Evolutionary conservation across 2,113 vertebrate species (phyloP), one percentile per base, ranked within the genome.

Genomic region (Hystrix cristata): DNA sequence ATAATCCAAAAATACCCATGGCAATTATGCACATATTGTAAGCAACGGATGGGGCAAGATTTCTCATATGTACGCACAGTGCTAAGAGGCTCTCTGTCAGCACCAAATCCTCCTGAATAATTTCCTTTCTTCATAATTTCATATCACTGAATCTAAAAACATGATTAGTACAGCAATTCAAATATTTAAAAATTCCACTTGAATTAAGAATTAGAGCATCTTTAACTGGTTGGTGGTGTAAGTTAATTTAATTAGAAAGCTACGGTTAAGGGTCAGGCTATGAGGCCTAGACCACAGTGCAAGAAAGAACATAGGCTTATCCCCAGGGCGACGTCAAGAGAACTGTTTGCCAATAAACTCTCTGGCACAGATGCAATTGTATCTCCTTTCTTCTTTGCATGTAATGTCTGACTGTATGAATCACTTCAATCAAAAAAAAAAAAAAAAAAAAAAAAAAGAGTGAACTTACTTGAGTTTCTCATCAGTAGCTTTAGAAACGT

Each of bases 21-120:
- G 84, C 55, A 97, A 92, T 95, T 97, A 95, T 48, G 74, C 23
- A 92, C 71, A 95, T 79, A 89, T 31, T 87, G 55, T 86, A 95
- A 90, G 80, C 53, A 88, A 59, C 23, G 59, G 18, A 8, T 57
- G 25, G 59, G 8, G 14, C 7, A 53, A 48, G 19, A 2, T 82
- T 93, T 96, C 21, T 71, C 83, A 57, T 31, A 53, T 48, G 60
- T 43, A 90, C 91, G 79, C 91, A 64, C 1, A 83, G 79, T 23
- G 34, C 12, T 79, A 29, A 84, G 29, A 88, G n/a, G 55, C 38
- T 82, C 13, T 88, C n/a, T 76, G 43, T 57, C 87, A 97, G 69
- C 71, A 79, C 27, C 51, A 87, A 48, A 91, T 55, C 13, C 23
- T 86, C 83, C 87, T 76, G 67, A 86, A 81, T 29, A 72, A 51